Base-by-base conservation (phyloP, 2,888 invertebrate species). In the Miltochrista miniata region DNA sequence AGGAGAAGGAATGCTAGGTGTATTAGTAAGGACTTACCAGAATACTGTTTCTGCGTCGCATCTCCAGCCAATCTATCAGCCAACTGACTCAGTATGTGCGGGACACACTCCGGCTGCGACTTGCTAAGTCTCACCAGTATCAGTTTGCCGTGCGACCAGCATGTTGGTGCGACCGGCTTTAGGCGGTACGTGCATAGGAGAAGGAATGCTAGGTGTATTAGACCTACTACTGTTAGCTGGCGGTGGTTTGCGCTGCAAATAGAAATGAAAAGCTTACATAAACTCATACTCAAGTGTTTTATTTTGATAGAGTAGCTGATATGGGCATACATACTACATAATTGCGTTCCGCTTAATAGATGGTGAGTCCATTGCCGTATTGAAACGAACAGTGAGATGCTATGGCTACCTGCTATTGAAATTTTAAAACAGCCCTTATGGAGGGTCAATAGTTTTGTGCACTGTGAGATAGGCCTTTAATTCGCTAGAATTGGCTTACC, bases 21-120 rank as follows among this genome's bases (percentile, higher is more conserved):
- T 48, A 92, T 87, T n/a, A n/a, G n/a, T n/a, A n/a, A n/a, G n/a
- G 91, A 37, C 15, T 12, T 56, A 90, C 90, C 89, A 55, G 87
- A 72, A 62, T 85, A 88, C 56, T 90, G 89, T 14, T 59, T 65
- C 48, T 78, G 77, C 0, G 67, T 56, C 10, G 57, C 46, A 14
- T 83, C 82, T 0, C 77, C 78, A 0, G 76, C 77, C 14, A 91
- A 69, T 36, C 69, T 71, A 48, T 90, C 89, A 1, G 79, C 74
- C 1, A 92, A 64, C 51, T 77, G 76, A 12, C 68, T 69, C 45
- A 92, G 73, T 46, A 89, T 80, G 41, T 83, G 79, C 0, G 68
- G 56, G 0, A 85, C 79, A 0, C 85, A 82, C 59, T 85, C 86
- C 0, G 87, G 83, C 68, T 86, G 87, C 0, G 79, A 54, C 64